Conservation (phyloP, 1,140 invertebrate genomes). For the Megathymus violae region DNA sequence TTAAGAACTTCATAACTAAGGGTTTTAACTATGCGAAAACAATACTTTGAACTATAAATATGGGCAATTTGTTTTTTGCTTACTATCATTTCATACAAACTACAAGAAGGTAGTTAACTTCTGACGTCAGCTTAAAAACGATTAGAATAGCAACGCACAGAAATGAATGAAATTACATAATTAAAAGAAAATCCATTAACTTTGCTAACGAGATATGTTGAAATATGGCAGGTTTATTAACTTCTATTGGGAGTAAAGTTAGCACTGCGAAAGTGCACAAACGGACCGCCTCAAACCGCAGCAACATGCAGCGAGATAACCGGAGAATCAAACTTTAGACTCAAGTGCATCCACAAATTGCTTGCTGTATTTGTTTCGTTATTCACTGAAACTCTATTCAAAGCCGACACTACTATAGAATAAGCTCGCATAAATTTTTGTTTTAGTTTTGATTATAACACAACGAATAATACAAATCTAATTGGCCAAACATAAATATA, state of each 20-base stretch:
- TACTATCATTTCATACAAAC: too few species aligned
- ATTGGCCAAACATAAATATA: too few species aligned
- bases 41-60: too few species aligned
- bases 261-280: slow-evolving; percentile 55
- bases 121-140: slow-evolving; percentile 26
- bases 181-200: slow-evolving; percentile 71
- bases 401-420: slow-evolving; percentile 6
- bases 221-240: slow-evolving; percentile 72
- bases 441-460: too few species aligned
- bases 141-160: slow-evolving; percentile 28
- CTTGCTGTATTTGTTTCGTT: slow-evolving; percentile 10
- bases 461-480: too few species aligned
- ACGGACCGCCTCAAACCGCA: slow-evolving; percentile 55
- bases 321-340: slow-evolving; percentile 17
- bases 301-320: slow-evolving; percentile 53
- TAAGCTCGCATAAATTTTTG: too few species aligned
- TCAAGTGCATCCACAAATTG: slow-evolving; percentile 25
- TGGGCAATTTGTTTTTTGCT: too few species aligned
- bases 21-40: too few species aligned
- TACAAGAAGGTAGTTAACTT: too few species aligned
- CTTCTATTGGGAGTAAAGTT: slow-evolving; percentile 61
- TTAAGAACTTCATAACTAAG: too few species aligned
- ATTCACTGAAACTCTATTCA: slow-evolving; percentile 20
- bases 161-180: slow-evolving; percentile 48
- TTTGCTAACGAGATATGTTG: slow-evolving; percentile 72